phyloP scores from a whole-genome alignment of 2,113 vertebrate genomes.

The Aegithalos caudatus region DNA sequence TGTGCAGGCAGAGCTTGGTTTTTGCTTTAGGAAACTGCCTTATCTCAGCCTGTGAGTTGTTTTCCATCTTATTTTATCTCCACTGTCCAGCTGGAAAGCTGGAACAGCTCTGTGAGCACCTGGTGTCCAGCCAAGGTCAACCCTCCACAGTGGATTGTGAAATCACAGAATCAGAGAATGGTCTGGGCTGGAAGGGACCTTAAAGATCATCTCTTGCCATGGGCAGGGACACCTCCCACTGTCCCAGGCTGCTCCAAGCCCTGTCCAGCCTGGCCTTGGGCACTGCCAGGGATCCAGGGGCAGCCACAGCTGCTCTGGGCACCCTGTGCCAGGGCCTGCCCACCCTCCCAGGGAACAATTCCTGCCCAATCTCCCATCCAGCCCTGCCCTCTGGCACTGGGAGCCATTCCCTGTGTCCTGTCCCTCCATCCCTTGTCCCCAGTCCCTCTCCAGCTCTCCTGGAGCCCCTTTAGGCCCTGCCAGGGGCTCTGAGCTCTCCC shows the following conservation, averaged over 20 bases:
- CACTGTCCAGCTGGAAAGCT: neutral
- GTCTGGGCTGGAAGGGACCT: neutral
- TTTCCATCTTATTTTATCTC: neutral
- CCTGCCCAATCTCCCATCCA: neutral
- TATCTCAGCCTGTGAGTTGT: neutral
- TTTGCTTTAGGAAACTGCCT: neutral
- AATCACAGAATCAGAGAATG: neutral
- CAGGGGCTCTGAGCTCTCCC: accelerated
- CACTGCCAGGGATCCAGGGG: neutral
- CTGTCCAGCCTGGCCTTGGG: accelerated
- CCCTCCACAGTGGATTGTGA: neutral
- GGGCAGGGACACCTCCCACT: neutral
- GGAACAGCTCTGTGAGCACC: neutral
- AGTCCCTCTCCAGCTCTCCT: neutral
- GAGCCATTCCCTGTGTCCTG: neutral
- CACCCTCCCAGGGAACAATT: neutral
- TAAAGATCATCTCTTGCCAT: neutral
- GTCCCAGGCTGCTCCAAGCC: accelerated
- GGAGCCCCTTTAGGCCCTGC: accelerated
- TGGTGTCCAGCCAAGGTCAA: neutral
- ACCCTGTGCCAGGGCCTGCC: neutral
- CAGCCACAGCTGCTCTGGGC: neutral
- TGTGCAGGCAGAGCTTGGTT: neutral
- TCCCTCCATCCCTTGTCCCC: neutral
- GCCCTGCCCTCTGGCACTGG: neutral